These are phyloP conservation scores for Carabus problematicus DNA, from an alignment of 2,888 invertebrate genomes.

Conservation along the genomic window DNA sequence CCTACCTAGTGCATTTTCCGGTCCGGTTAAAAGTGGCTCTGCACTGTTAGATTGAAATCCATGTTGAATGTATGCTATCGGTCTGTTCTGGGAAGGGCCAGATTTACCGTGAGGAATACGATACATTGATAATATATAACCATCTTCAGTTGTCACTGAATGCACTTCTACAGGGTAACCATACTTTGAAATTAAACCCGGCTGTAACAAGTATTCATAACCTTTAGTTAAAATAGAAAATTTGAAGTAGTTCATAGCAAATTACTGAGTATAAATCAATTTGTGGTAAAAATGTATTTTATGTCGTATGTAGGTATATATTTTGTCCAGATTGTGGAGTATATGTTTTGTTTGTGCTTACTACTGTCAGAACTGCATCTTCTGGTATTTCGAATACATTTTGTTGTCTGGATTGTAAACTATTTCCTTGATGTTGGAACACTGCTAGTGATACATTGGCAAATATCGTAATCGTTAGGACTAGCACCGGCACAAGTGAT, in stretches of 20 bases:
- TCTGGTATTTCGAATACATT: background rate
- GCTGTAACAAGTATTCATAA: conserved; percentile 10
- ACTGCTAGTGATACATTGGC: background rate
- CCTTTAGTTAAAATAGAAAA: background rate
- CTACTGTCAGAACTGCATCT: conserved; percentile 7
- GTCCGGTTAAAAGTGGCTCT: conserved; percentile 8
- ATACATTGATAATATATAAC: conserved; percentile 13
- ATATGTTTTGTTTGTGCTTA: conserved; percentile 6
- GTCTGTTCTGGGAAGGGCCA: background rate
- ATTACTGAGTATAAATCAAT: background rate
- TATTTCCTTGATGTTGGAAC: background rate
- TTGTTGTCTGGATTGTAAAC: background rate
- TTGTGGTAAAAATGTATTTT: background rate
- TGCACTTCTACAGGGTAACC: conserved; percentile 15
- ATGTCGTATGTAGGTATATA: background rate
- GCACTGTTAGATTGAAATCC: conserved; percentile 7
- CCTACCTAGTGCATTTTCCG: conserved; percentile 12
- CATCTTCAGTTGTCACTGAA: conserved; percentile 4
- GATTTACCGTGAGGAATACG: conserved; percentile 14
- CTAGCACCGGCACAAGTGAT: too few relatives aligned
- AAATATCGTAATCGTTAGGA: too few relatives aligned
- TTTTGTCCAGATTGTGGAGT: background rate
- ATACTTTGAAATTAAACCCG: conserved; percentile 9
- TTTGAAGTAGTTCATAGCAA: background rate
- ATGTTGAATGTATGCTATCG: background rate